Base-by-base conservation (phyloP, 1,140 invertebrate species). In the Drosophila orosa region DNA sequence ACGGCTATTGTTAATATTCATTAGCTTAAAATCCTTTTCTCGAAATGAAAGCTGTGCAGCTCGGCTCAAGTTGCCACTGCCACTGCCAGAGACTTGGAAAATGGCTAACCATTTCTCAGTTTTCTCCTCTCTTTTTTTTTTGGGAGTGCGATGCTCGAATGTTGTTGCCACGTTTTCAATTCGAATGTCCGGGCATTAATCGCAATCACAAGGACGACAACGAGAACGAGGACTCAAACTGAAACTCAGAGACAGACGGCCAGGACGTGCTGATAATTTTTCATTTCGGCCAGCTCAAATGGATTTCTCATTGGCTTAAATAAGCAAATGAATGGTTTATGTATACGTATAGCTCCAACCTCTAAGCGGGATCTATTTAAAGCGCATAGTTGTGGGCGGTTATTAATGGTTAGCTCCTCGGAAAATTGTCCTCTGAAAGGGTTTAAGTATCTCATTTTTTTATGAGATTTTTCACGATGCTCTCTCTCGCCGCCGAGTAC, bases 1-100 rank as follows among this genome's bases (percentile, higher is more conserved):
- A 17, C 15, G 31, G 47, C 74, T 40, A 87, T 87, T 85, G 74
- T 87, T 85, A 85, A 82, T 86, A 85, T 87, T 85, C 78, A 85
- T 85, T 85, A 86, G 78, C 65, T 63, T 47, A 45, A 85, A 86
- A 85, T 85, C 82, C 82, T 87, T 85, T 76, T 72, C 61, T 72
- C 65, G 48, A 74, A 68, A 40, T 84, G 47, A 25, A 35, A 62
- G 33, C 65, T 67, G 61, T 61, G 50, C 74, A 78, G 71, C 65
- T 73, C 24, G 62, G 66, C 74, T 79, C 76, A 73, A 77, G 66
- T 72, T 72, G 48, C 71, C 50, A 55, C 58, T 50, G 39, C 29
- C 57, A 10, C 9, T 19, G 44, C 37, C 56, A 56, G 69, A 24
- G 24, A 6, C 27, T 24, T 29, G 52, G 27, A 13, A 60, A 40